Conservation (phyloP, 2,797 vertebrate species). For the Acanthurus tractus region DNA sequence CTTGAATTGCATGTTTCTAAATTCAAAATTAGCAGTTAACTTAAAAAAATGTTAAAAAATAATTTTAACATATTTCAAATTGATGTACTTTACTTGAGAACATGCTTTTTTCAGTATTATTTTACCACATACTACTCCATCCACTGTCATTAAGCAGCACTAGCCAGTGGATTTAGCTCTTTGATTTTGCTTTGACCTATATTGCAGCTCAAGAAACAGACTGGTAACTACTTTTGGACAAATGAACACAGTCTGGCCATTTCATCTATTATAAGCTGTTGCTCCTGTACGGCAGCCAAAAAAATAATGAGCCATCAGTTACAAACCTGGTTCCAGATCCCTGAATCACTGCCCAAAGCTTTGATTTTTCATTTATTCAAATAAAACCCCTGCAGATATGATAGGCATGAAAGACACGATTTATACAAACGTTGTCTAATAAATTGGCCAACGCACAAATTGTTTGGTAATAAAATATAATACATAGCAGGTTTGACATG, state of each 20-base stretch:
- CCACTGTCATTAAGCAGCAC: background rate
- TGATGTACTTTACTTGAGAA: too few species aligned
- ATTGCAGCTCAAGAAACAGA: background rate
- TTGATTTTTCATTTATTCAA: too few species aligned
- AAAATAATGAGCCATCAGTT: too few species aligned
- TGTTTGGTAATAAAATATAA: background rate
- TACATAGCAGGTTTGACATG: background rate
- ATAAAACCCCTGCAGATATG: too few species aligned
- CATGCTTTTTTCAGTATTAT: background rate
- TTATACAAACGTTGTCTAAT: background rate
- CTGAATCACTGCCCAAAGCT: too few species aligned
- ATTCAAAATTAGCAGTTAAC: background rate
- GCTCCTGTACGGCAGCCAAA: too few species aligned
- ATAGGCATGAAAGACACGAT: background rate
- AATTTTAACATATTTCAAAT: background rate
- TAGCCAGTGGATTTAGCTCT: background rate
- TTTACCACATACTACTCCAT: background rate
- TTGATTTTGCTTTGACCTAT: background rate
- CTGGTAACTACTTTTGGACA: background rate
- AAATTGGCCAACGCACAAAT: background rate
- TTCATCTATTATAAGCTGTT: too few species aligned
- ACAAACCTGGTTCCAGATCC: too few species aligned
- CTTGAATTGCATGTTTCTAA: too few species aligned
- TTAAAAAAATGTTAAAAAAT: background rate
- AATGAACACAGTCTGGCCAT: too few species aligned